Evolutionary conservation across 2,888 invertebrate genomes (phyloP), one percentile per base, ranked within the genome.

Genomic region (Oeneis ivallda): DNA sequence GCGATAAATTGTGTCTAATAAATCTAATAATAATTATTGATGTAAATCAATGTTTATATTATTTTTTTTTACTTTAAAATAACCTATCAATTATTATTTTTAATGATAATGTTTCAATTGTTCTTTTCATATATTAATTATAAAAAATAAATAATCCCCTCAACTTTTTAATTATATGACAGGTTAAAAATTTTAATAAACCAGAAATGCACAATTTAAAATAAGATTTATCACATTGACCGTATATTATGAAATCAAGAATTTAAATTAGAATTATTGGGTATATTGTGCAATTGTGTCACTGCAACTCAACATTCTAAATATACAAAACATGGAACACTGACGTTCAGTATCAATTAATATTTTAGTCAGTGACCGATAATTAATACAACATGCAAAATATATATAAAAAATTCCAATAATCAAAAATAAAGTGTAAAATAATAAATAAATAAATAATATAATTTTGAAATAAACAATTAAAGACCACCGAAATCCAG

Each of bases 401-500:
- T 78, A 77, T 76, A 77, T 65, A 74, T 71, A 71, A 72, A 72
- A 71, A 73, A 75, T 70, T 73, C 71, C 67, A 70, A 68, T 73
- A 75, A 76, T 74, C 74, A 71, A 75, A 71, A 76, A 75, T 57
- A 66, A 77, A 76, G 75, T 76, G 71, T 75, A 74, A 76, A 74
- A 70, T 72, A 77, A 76, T 74, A 76, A 72, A 71, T 74, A 76
- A 72, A 71, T 69, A 75, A 74, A 78, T 11, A 58, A 58, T 47
- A 10, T 34, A 45, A 57, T 45, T 76, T 76, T 76, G 76, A 73
- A 69, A 77, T 76, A 78, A 73, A 76, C 71, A 72, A 72, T 74
- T 72, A 76, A 72, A 79, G 78, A 85, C 83, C 86, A 88, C 79
- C 80, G 83, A 87, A 80, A 84, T 80, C 83, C 79, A 90, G 88